phyloP scores from a whole-genome alignment of 2,113 vertebrate species.

The Dromiciops gliroides region DNA sequence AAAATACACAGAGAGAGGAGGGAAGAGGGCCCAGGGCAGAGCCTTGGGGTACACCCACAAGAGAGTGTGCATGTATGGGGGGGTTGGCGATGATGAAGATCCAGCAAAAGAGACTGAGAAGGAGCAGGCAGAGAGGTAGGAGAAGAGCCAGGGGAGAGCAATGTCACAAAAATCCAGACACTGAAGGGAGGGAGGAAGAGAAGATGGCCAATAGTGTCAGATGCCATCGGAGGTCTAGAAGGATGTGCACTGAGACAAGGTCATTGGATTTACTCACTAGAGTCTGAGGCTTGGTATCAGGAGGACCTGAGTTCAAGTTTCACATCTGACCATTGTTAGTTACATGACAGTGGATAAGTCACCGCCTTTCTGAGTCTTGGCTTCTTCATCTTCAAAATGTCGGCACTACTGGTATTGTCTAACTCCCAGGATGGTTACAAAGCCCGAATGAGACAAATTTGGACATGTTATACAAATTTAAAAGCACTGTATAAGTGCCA shows the following conservation, averaged over 20 bases:
- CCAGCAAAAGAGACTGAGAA: not conserved
- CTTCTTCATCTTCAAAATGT: not conserved
- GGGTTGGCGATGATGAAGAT: not conserved
- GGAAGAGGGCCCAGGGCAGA: not conserved
- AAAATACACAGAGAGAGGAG: not conserved
- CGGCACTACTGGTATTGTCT: not conserved
- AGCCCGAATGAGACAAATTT: not conserved
- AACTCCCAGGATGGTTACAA: not conserved
- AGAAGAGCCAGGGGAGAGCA: not conserved
- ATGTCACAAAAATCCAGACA: not conserved
- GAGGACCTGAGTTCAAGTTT: not conserved
- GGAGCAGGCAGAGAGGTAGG: not conserved
- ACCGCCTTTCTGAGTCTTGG: not conserved
- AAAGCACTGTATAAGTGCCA: not conserved
- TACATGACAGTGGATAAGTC: not conserved
- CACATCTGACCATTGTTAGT: not conserved
- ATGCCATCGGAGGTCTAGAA: not conserved
- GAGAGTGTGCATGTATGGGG: not conserved
- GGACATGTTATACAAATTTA: not conserved
- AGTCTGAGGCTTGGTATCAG: not conserved
- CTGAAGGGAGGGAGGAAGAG: not conserved
- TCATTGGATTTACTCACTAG: not conserved
- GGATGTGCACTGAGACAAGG: not conserved
- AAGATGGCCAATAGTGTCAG: not conserved
- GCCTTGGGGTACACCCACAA: not conserved